Percentiles rank a stretch among this genome's conserved stretches.
Evolutionary conservation across 2,888 invertebrate species (phyloP).

Genomic region (Eurytoma adleriae): DNA sequence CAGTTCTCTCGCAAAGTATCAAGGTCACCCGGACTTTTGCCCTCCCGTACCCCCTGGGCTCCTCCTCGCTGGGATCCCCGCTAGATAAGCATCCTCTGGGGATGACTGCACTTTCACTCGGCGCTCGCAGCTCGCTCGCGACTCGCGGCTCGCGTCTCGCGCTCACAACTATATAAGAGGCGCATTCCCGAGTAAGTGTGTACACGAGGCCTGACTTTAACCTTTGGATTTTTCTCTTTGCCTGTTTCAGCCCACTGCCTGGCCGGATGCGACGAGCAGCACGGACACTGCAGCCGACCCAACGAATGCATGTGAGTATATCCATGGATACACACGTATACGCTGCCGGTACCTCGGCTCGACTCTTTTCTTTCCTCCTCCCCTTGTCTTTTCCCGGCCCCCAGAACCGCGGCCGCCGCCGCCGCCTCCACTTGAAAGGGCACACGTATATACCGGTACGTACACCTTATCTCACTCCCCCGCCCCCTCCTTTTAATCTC

Average conservation of each 20-base stretch:
- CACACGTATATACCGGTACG: slow-evolving; percentile 29
- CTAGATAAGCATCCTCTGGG: slow-evolving; percentile 34
- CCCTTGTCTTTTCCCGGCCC: not conserved
- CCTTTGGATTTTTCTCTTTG: slow-evolving; percentile 75
- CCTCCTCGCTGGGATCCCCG: slow-evolving; percentile 26
- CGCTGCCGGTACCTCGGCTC: not conserved
- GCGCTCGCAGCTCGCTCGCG: not conserved
- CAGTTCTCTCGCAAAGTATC: slow-evolving; percentile 54
- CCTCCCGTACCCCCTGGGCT: slow-evolving; percentile 47
- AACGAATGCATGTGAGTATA: slow-evolving; percentile 97
- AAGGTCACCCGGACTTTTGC: slow-evolving; percentile 56
- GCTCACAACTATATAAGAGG: not conserved
- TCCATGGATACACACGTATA: not conserved
- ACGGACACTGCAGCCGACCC: slow-evolving; percentile 94
- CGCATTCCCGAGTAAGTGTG: not conserved
- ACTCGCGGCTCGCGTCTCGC: slow-evolving; percentile 44
- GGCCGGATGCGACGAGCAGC: slow-evolving; percentile 92
- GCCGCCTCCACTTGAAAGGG: slow-evolving; percentile 23
- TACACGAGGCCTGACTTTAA: slow-evolving; percentile 61
- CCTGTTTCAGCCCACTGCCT: slow-evolving; percentile 92
- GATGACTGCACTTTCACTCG: slow-evolving; percentile 7
- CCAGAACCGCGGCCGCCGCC: not conserved
- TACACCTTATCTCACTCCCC: slow-evolving; percentile 22
- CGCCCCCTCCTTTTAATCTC: slow-evolving; percentile 41
- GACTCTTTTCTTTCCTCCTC: slow-evolving; percentile 25